Conservation (phyloP, 2,113 vertebrate genomes). For the Psephotus haematonotus region DNA sequence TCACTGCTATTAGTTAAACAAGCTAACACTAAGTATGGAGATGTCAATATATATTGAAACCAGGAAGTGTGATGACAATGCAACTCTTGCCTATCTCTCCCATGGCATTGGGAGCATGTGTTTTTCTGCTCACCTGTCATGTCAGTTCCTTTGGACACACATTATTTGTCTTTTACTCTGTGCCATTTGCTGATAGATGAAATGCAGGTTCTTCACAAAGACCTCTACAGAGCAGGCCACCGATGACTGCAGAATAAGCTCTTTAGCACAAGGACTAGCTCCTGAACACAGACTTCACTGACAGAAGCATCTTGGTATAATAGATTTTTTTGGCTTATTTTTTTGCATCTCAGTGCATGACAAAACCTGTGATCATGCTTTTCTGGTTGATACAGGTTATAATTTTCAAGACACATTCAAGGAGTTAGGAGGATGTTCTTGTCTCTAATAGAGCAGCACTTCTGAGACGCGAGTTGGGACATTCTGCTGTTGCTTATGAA, state of each 20-base stretch:
- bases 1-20: neutral
- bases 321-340: neutral
- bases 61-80: neutral
- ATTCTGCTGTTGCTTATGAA: neutral
- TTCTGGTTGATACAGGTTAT: neutral
- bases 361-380: neutral
- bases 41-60: neutral
- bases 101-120: neutral
- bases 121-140: neutral
- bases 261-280: neutral
- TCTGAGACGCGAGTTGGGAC: neutral
- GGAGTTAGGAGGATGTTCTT: neutral
- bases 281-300: neutral
- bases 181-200: neutral
- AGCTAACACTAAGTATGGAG: neutral
- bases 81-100: neutral
- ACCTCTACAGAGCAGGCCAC: neutral
- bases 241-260: neutral
- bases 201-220: neutral
- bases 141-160: neutral
- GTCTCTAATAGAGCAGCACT: neutral
- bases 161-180: neutral
- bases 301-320: neutral
- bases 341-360: neutral
- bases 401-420: neutral